Evolutionary conservation across 2,113 vertebrate genomes (phyloP).

Genomic region (Sialia sialis): DNA sequence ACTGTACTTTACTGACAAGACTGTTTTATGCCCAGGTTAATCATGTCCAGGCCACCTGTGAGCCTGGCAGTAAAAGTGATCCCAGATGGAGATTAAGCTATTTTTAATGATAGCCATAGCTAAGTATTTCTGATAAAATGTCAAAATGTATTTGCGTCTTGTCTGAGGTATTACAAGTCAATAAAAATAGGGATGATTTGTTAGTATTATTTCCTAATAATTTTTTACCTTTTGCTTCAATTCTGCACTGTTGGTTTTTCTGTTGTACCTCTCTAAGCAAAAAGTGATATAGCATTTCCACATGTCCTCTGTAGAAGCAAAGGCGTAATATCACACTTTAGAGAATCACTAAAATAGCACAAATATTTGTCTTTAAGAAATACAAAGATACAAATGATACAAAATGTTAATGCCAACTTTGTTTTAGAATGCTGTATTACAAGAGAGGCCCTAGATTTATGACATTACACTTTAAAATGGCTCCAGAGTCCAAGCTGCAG

Average conservation of each 20-base stretch:
- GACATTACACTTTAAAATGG: not conserved
- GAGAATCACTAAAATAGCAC: not conserved
- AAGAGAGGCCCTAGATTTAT: not conserved
- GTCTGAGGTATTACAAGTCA: not conserved
- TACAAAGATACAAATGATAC: not conserved
- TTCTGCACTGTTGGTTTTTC: conserved; percentile 85
- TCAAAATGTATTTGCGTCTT: not conserved
- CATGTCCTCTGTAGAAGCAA: conserved; percentile 80
- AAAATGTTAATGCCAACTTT: not conserved
- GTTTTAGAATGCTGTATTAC: not conserved
- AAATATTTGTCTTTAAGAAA: not conserved
- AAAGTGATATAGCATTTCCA: conserved; percentile 89
- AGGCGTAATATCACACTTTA: not conserved
- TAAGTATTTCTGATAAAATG: not conserved
- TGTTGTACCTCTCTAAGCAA: conserved; percentile 84
- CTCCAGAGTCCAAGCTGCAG: not conserved
- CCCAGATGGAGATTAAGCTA: not conserved
- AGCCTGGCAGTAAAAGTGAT: not conserved
- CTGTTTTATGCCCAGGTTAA: not conserved
- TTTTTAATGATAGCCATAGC: not conserved
- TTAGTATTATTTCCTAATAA: not conserved
- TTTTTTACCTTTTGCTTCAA: conserved; percentile 82
- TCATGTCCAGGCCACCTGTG: not conserved
- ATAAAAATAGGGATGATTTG: not conserved
- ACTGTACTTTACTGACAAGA: not conserved